Evolutionary conservation across 2,113 vertebrate species (phyloP), one percentile per base, ranked within the genome.

Genomic region (Salminus brasiliensis): DNA sequence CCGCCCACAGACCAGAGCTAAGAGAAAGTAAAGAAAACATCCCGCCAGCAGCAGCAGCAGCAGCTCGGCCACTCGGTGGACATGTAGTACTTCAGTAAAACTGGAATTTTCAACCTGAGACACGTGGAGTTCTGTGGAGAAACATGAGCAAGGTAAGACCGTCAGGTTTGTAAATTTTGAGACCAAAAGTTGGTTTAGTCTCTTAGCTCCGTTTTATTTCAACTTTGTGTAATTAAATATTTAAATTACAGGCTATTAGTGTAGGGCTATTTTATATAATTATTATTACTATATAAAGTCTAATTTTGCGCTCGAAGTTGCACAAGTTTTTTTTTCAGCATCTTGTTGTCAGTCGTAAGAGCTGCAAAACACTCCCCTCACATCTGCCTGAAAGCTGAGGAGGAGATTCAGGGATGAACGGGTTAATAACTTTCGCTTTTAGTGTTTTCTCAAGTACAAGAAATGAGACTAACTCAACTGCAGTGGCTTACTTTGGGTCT

Each of bases 1-100:
- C 92, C 92, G 6, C 92, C 91, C 85, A 73, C 30, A 10, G 60
- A 41, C 16, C 49, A 39, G 76, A 76, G 41, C 30, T 55, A 53
- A 45, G 60, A 21, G 60, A 76, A 60, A 79, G 80, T 73, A 82
- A 82, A 68, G 67, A 76, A 69, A 79, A 67, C 57, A 70, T 76
- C 55, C 53, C 36, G 68, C n/a, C n/a, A 62, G 47, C 65, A 27
- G 4, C 43, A 41, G 23, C 2, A 74, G 53, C 29, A 18, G 15
- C 63, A 36, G 45, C 30, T 10, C 21, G 23, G 8, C 32, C 25
- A 55, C 11, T 74, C 12, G n/a, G 13, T 30, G n/a, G 72, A 55
- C 63, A 83, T 74, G 63, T 82, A 60, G 39, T 43, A 9, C 57
- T 30, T 66, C 27, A 27, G 43, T 59, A n/a, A 5, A 29, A 43